A percentile compares a stretch with the other conserved stretches of the same genome.
These are phyloP conservation scores for Leptinotarsa defecta DNA, from an alignment of 1,140 invertebrate species.

Conservation along the genomic window DNA sequence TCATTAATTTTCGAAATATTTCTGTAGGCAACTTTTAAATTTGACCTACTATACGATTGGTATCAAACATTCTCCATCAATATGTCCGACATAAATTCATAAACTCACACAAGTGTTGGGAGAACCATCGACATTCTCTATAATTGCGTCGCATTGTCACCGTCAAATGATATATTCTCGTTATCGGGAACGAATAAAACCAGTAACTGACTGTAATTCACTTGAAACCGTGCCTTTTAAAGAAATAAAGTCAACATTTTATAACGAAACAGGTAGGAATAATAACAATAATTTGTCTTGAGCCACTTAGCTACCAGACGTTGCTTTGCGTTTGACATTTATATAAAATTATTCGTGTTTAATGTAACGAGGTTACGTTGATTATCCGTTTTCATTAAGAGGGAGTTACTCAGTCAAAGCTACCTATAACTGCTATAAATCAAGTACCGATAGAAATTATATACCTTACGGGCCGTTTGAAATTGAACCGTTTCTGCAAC, in stretches of 20 bases:
- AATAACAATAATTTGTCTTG: constrained; percentile 27
- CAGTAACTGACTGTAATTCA: constrained; percentile 10
- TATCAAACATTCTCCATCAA: no score
- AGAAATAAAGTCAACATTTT: constrained; percentile 23
- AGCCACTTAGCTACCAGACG: constrained; percentile 19
- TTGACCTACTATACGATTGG: no score
- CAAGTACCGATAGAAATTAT: no score
- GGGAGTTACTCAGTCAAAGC: background rate
- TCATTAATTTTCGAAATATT: no score
- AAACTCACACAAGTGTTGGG: background rate
- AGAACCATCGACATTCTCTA: background rate
- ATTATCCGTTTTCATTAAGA: constrained; percentile 14
- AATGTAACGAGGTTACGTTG: constrained; percentile 27
- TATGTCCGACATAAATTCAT: background rate
- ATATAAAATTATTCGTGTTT: constrained; percentile 18
- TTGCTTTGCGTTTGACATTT: constrained; percentile 20
- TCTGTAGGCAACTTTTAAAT: no score
- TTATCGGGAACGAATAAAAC: constrained; percentile 9
- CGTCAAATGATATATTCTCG: constrained; percentile 12
- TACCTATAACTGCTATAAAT: no score
- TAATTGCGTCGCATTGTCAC: constrained; percentile 6
- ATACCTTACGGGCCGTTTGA: no score
- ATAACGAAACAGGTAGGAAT: constrained; percentile 19
- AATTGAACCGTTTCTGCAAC: no score
- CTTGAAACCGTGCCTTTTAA: constrained; percentile 7